Percentiles rank a stretch among this genome's conserved stretches.
phyloP scores from a whole-genome alignment of 2,797 vertebrate genomes.

The Nyctibius grandis region DNA sequence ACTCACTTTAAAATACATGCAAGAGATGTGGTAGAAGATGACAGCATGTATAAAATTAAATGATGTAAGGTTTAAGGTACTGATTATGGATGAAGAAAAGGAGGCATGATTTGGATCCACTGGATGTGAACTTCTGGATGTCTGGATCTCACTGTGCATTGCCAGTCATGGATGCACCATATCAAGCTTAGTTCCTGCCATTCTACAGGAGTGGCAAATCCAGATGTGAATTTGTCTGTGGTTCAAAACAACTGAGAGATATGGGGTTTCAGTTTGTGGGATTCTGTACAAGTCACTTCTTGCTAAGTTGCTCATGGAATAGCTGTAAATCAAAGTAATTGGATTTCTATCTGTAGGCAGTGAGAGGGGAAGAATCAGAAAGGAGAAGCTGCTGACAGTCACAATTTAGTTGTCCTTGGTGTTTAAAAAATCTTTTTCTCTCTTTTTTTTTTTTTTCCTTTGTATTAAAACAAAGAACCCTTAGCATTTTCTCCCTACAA shows the following conservation, averaged over 20 bases:
- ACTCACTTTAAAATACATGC: rapidly evolving
- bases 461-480: background rate
- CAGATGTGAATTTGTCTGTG: background rate
- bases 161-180: background rate
- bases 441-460: background rate
- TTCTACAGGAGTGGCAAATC: background rate
- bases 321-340: background rate
- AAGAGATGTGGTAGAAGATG: background rate
- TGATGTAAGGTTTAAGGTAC: background rate
- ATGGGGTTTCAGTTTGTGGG: background rate
- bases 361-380: background rate
- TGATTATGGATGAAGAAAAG: background rate
- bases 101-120: background rate
- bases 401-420: background rate
- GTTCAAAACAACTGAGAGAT: background rate
- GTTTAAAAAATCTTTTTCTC: background rate
- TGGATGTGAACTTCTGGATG: background rate
- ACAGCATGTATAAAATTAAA: background rate
- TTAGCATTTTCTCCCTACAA: background rate
- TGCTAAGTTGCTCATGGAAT: background rate
- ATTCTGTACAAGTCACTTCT: background rate
- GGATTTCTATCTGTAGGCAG: background rate
- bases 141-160: background rate
- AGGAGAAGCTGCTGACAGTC: background rate
- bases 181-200: background rate